Conservation (phyloP, 1,140 invertebrate genomes). For the Apis florea region DNA sequence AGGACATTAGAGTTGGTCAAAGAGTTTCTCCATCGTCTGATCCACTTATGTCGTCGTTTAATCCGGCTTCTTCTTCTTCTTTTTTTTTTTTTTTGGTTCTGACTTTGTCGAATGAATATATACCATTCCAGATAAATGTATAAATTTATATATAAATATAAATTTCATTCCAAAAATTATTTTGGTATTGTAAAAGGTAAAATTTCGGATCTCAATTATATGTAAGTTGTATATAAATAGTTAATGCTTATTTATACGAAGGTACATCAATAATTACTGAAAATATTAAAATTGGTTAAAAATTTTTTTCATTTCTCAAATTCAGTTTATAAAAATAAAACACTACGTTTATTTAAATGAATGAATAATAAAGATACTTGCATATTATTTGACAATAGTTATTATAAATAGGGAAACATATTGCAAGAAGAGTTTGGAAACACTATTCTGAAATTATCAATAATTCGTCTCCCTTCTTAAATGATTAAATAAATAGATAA, state of each 20-base stretch:
- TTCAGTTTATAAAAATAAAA: too few species aligned
- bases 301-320: too few species aligned
- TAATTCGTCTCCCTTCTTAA: not conserved
- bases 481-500: not conserved
- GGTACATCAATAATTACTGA: too few species aligned
- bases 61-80: not conserved
- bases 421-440: too few species aligned
- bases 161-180: not conserved
- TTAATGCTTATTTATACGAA: too few species aligned
- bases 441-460: too few species aligned
- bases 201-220: not conserved
- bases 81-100: too few species aligned
- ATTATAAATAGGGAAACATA: too few species aligned
- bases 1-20: constrained; percentile 65
- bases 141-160: not conserved
- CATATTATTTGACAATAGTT: too few species aligned
- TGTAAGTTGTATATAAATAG: too few species aligned
- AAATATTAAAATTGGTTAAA: too few species aligned
- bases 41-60: not conserved
- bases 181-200: not conserved
- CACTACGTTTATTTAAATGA: not conserved
- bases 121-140: too few species aligned
- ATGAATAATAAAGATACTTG: not conserved
- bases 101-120: not conserved
- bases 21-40: constrained; percentile 52